Conservation (phyloP, 35 echinoderm and acorn worm species). For the Apostichopus parvimensis region DNA sequence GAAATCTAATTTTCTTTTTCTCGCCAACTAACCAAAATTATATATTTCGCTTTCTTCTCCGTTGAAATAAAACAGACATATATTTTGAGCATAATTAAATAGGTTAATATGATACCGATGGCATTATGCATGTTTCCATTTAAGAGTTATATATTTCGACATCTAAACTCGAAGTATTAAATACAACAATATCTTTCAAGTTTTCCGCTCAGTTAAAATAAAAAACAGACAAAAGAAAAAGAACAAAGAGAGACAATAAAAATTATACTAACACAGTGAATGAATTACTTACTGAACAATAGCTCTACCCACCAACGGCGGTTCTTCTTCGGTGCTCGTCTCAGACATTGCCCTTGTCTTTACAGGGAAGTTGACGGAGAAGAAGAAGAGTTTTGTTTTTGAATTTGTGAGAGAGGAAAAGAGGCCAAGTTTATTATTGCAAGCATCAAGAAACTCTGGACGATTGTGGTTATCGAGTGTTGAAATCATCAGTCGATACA, state of each 20-base stretch:
- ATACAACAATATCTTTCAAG: too few relatives aligned
- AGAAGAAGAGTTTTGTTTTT: neutral
- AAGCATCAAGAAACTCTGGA: neutral
- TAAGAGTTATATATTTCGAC: too few relatives aligned
- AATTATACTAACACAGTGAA: neutral
- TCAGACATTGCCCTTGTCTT: neutral
- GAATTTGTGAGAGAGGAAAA: neutral
- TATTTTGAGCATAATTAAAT: too few relatives aligned
- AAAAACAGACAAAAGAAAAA: neutral
- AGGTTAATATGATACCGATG: too few relatives aligned
- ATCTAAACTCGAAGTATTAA: too few relatives aligned
- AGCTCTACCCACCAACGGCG: neutral
- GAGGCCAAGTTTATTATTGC: neutral
- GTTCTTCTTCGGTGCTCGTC: neutral
- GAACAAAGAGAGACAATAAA: neutral
- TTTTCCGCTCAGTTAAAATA: neutral
- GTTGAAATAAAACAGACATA: too few relatives aligned
- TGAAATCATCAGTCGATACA: neutral
- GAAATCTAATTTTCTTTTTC: too few relatives aligned
- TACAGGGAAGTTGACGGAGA: neutral
- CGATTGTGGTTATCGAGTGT: too few relatives aligned
- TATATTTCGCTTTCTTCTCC: too few relatives aligned
- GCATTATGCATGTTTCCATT: too few relatives aligned
- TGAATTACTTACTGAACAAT: neutral
- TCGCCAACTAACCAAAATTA: too few relatives aligned